Evolutionary conservation across 2,797 vertebrate species (phyloP).

Genomic region (Helarctos malayanus): DNA sequence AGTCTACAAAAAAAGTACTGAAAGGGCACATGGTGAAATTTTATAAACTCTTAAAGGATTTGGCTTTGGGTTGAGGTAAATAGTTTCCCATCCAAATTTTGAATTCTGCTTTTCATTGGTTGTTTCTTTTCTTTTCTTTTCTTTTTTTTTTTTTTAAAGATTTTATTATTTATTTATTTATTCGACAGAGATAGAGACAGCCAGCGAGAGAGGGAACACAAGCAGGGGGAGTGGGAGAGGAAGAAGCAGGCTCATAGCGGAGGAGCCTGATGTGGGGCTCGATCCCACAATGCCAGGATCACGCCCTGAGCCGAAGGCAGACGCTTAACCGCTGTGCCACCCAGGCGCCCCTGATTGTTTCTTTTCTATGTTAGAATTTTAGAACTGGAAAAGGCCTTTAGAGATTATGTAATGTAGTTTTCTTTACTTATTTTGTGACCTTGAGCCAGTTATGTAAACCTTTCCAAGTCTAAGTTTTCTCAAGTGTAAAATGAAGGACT

Average conservation of each 20-base stretch:
- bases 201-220: too few species aligned
- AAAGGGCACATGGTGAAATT: background rate
- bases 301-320: too few species aligned
- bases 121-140: slow-evolving; percentile 29
- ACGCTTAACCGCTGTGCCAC: too few species aligned
- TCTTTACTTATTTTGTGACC: background rate
- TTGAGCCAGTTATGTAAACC: background rate
- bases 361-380: slow-evolving; percentile 47
- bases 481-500: slow-evolving; percentile 24
- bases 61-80: slow-evolving; percentile 18
- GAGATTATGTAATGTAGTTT: background rate
- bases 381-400: slow-evolving; percentile 24
- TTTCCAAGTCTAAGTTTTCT: slow-evolving; percentile 17
- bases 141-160: too few species aligned
- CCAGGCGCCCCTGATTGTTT: background rate
- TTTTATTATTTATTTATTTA: too few species aligned
- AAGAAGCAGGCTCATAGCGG: too few species aligned
- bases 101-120: slow-evolving; percentile 57
- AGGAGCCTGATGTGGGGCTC: too few species aligned
- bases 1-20: slow-evolving; percentile 4
- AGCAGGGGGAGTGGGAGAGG: too few species aligned
- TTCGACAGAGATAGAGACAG: too few species aligned
- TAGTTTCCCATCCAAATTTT: slow-evolving; percentile 25
- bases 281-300: too few species aligned
- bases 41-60: slow-evolving; percentile 22